Evolutionary conservation across 1,140 invertebrate genomes (phyloP).

Genomic region (Liolophura sinensis): DNA sequence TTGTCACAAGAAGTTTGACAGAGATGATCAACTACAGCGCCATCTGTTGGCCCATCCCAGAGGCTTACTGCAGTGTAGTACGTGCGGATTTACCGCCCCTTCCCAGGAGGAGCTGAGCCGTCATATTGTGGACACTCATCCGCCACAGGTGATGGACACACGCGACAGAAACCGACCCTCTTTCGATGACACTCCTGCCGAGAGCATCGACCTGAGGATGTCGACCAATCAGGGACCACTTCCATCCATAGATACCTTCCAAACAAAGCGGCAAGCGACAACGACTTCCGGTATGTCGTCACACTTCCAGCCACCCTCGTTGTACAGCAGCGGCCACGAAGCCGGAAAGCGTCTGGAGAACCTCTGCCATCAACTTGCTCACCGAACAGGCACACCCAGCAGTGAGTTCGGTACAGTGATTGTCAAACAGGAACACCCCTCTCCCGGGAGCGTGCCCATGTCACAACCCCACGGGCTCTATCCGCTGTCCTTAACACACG

Average conservation of each 20-base stretch:
- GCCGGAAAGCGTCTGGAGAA: constrained; percentile 22
- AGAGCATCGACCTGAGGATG: not conserved
- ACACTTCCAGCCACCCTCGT: constrained; percentile 9
- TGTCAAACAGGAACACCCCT: constrained; percentile 34
- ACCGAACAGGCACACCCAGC: constrained; percentile 8
- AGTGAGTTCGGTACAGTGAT: not conserved
- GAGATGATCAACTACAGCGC: constrained; percentile 41
- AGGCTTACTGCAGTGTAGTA: constrained; percentile 35
- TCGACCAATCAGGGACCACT: not conserved
- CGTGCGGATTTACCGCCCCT: constrained; percentile 36
- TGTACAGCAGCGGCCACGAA: constrained; percentile 15
- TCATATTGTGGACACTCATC: constrained; percentile 41
- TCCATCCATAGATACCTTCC: not conserved
- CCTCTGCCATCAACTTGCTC: constrained; percentile 32
- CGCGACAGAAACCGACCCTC: constrained; percentile 6
- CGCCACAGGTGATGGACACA: constrained; percentile 24
- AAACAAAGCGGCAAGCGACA: not conserved
- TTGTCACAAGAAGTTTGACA: constrained; percentile 45
- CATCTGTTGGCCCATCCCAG: constrained; percentile 42
- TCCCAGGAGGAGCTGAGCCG: constrained; percentile 36
- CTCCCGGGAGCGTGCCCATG: constrained; percentile 12
- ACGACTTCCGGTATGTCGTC: not conserved
- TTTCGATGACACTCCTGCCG: constrained; percentile 2
- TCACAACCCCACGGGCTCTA: no score
- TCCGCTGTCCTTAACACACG: no score